phyloP scores from a whole-genome alignment of 2,888 invertebrate species.

The Caenorhabditis sinica region DNA sequence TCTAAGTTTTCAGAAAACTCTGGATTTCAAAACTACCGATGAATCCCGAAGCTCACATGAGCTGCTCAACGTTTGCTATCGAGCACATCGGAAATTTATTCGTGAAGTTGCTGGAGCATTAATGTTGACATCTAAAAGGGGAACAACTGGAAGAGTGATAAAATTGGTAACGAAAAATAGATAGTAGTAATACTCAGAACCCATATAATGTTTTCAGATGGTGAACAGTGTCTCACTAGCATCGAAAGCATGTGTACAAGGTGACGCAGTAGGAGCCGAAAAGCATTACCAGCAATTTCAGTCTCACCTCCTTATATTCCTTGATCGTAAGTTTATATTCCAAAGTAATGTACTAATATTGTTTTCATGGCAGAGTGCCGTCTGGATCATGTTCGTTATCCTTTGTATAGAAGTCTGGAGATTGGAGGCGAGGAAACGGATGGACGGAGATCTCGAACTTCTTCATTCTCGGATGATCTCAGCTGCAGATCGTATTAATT shows the following conservation, averaged over 20 bases:
- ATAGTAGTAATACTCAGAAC: neutral
- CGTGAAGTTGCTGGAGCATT: slow-evolving; percentile 49
- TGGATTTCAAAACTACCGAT: slow-evolving; percentile 9
- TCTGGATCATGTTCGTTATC: slow-evolving; percentile 47
- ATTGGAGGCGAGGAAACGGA: slow-evolving; percentile 52
- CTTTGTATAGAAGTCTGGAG: slow-evolving; percentile 51
- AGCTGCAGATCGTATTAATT: slow-evolving; percentile 64
- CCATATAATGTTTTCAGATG: slow-evolving; percentile 39
- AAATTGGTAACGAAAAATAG: slow-evolving; percentile 58
- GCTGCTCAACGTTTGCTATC: slow-evolving; percentile 49
- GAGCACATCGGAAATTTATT: slow-evolving; percentile 55
- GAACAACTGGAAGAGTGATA: slow-evolving; percentile 57
- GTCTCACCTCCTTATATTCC: slow-evolving; percentile 47
- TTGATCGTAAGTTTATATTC: slow-evolving; percentile 55
- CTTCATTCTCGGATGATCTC: slow-evolving; percentile 60
- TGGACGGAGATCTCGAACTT: slow-evolving; percentile 41
- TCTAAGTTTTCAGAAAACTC: slow-evolving; percentile 36
- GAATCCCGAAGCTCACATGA: slow-evolving; percentile 38
- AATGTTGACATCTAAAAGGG: slow-evolving; percentile 54
- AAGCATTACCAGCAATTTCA: slow-evolving; percentile 58
- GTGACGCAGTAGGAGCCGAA: slow-evolving; percentile 56
- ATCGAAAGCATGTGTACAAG: slow-evolving; percentile 42
- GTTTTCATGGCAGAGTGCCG: slow-evolving; percentile 51
- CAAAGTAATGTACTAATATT: neutral
- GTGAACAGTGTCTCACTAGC: slow-evolving; percentile 53